Base-by-base conservation (phyloP, 2,888 invertebrate species). In the Andrena bucephala region DNA sequence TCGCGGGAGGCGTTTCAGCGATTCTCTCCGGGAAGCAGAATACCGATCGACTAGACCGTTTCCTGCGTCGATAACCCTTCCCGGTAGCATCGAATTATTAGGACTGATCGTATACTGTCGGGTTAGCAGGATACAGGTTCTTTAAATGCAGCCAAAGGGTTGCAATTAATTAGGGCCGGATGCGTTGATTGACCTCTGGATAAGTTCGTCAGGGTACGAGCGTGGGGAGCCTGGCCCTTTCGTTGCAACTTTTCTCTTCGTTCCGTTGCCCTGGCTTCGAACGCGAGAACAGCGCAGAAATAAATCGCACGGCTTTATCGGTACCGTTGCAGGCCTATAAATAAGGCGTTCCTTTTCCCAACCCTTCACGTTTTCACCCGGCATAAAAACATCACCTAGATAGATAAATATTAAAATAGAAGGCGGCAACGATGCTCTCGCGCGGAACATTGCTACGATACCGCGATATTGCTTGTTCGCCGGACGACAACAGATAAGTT, bases 121-220 rank as follows among this genome's bases (percentile, higher is more conserved):
- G 62, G 54, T 68, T 67, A 75, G 82, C 89, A 90, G 90, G 92
- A 91, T 90, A 89, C 89, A 84, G 84, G 89, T 91, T 91, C 88
- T 90, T 88, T 86, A 89, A 90, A 87, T 87, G 86, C 74, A 75
- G 69, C 84, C 87, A 88, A 90, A 87, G 87, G 87, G 42, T 42
- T 42, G 16, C 89, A 89, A 89, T 92, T 92, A 92, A 92, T 92
- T 92, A 91, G 85, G 86, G 88, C 92, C 93, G 93, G 93, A 93
- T 90, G 93, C 85, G 85, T 85, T 89, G 92, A 92, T 93, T 92
- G 92, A 92, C 92, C 92, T 91, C 89, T 85, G 84, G 83, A 77
- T 83, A 85, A 71, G 85, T 89, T 87, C 77, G 77, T 63, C 86
- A 78, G 81, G 82, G 81, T 76, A 65, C 79, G 81, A 85, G 77